Percentiles rank a stretch among this genome's conserved stretches.
These are phyloP conservation scores for Unio pictorum DNA, from an alignment of 2,888 invertebrate genomes.

Conservation along the genomic window DNA sequence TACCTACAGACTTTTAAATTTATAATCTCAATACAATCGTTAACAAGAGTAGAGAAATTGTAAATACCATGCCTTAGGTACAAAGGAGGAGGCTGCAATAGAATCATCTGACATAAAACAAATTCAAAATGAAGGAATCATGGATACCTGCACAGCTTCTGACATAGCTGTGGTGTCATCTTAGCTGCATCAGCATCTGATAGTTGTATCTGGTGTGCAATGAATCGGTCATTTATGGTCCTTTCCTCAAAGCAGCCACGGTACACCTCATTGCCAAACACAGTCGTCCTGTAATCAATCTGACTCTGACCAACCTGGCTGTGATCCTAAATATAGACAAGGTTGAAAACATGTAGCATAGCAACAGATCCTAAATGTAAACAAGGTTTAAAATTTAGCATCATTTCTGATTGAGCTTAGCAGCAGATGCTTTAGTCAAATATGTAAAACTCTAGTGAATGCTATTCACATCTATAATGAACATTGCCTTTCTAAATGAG, in stretches of 20 bases:
- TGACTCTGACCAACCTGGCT: conserved; percentile 48
- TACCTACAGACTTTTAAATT: too few relatives aligned
- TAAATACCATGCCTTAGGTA: too few relatives aligned
- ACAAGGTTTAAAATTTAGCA: not conserved
- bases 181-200: conserved; percentile 13
- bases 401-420: too few relatives aligned
- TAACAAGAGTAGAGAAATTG: too few relatives aligned
- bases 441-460: too few relatives aligned
- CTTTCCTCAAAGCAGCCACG: conserved; percentile 45
- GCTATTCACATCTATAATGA: too few relatives aligned
- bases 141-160: conserved; percentile 40
- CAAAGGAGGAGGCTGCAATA: too few relatives aligned
- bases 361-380: conserved; percentile 34
- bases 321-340: conserved; percentile 36
- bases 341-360: too few relatives aligned
- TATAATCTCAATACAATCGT: too few relatives aligned
- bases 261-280: conserved; percentile 52
- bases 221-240: conserved; percentile 12
- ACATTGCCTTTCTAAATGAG: too few relatives aligned
- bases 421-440: too few relatives aligned
- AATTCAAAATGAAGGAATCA: not conserved
- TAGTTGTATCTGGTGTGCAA: conserved; percentile 22
- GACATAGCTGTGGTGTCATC: conserved; percentile 46
- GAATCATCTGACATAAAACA: not conserved
- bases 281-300: conserved; percentile 32